These are phyloP conservation scores for Corythoichthys haematopterus DNA, from an alignment of 2,113 vertebrate species.

Conservation along the genomic window DNA sequence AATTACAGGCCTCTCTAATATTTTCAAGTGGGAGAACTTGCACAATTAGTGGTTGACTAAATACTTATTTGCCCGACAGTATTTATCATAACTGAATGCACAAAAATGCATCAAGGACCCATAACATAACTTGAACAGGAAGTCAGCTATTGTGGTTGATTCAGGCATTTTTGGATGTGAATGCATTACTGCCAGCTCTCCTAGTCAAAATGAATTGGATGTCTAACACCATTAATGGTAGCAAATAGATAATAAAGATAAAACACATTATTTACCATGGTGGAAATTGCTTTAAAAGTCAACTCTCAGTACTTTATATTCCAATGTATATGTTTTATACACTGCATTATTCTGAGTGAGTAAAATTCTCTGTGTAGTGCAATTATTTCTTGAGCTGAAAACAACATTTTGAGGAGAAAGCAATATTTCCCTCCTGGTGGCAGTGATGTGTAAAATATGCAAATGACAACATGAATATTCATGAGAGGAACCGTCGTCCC, in stretches of 20 bases:
- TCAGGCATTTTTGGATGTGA: neutral
- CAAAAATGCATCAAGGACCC: neutral
- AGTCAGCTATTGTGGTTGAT: neutral
- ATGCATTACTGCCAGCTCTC: too few species aligned
- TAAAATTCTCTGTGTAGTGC: neutral
- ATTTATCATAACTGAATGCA: neutral
- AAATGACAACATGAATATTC: slow-evolving; percentile 5
- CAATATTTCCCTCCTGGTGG: neutral
- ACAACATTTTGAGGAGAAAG: slow-evolving; percentile 9
- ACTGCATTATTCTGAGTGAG: neutral
- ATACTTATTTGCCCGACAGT: too few species aligned
- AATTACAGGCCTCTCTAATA: too few species aligned
- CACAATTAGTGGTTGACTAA: too few species aligned
- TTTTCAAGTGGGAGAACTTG: too few species aligned
- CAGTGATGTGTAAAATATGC: slow-evolving; percentile 28
- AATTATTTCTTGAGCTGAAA: neutral
- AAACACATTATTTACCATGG: neutral
- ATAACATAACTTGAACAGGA: too few species aligned
- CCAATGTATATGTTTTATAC: neutral
- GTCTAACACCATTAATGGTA: too few species aligned
- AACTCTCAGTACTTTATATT: neutral
- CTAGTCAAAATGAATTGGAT: too few species aligned
- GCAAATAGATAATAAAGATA: neutral
- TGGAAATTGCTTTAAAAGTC: neutral
- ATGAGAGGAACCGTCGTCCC: neutral